phyloP scores from a whole-genome alignment of 2,113 vertebrate species.

The Apaloderma vittatum region DNA sequence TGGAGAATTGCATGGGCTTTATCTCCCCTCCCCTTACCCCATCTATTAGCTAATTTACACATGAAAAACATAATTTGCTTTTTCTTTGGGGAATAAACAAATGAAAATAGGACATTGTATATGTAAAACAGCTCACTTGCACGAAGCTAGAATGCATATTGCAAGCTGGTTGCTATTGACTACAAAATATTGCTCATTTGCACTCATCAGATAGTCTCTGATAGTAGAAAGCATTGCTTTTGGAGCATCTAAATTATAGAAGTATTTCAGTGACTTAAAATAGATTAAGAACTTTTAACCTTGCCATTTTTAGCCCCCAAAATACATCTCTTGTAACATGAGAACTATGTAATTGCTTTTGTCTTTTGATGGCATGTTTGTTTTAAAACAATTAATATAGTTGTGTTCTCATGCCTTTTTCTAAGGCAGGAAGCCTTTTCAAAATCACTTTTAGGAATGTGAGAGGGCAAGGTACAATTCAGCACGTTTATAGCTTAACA shows the following conservation, averaged over 20 bases:
- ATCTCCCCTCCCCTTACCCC: too few species aligned
- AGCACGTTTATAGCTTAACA: background rate
- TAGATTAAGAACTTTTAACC: background rate
- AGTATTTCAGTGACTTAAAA: constrained; percentile 17
- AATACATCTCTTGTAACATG: background rate
- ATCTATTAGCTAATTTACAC: background rate
- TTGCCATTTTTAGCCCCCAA: background rate
- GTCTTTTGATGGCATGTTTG: background rate
- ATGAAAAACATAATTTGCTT: background rate
- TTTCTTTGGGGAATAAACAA: constrained; percentile 12
- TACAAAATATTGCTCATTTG: constrained; percentile 52
- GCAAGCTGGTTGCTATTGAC: constrained; percentile 50
- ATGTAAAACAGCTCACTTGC: background rate
- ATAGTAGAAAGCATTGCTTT: background rate
- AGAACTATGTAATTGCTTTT: background rate
- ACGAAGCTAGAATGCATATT: background rate
- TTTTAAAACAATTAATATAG: background rate
- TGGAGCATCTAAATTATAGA: background rate
- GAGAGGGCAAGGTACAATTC: accelerated
- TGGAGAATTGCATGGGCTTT: background rate
- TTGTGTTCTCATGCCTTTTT: background rate
- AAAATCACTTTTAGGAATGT: background rate
- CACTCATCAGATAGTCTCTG: background rate
- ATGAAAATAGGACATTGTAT: background rate
- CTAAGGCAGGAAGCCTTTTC: background rate